Evolutionary conservation across 1,140 invertebrate genomes (phyloP).

Genomic region (Carposina sasakii): DNA sequence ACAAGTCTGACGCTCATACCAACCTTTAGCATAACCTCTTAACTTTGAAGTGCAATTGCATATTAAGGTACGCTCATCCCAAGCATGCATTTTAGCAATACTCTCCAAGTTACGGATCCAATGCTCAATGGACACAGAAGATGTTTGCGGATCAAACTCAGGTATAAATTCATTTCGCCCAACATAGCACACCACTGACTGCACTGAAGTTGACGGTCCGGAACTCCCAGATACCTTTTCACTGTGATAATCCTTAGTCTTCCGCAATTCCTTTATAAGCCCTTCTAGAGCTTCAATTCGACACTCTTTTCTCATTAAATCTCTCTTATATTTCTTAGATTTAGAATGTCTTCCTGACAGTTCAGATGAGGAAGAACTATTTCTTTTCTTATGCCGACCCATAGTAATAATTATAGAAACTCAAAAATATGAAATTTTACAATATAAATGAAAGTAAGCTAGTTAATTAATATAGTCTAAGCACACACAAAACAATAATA

Average conservation of each 20-base stretch:
- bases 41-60: conserved; percentile 14
- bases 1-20: conserved; percentile 9
- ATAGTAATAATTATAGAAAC: too few relatives aligned
- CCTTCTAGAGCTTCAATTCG: not conserved
- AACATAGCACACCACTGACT: not conserved
- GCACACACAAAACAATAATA: too few relatives aligned
- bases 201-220: not conserved
- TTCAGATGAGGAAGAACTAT: too few relatives aligned
- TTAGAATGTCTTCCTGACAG: too few relatives aligned
- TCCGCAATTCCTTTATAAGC: conserved; percentile 2
- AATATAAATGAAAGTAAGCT: too few relatives aligned
- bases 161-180: conserved; percentile 1
- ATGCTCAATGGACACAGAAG: conserved; percentile 4
- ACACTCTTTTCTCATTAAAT: not conserved
- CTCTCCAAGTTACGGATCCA: conserved; percentile 11
- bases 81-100: conserved; percentile 9
- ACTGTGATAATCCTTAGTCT: not conserved
- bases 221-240: too few relatives aligned
- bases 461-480: too few relatives aligned
- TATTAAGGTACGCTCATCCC: conserved; percentile 11
- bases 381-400: too few relatives aligned
- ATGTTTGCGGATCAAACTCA: conserved; percentile 11
- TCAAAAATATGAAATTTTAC: too few relatives aligned
- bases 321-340: not conserved
- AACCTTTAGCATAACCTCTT: conserved; percentile 10